A percentile compares a stretch with the other conserved stretches of the same genome.
Evolutionary conservation across 2,797 vertebrate species (phyloP).

Genomic region (Gambusia yucatana): DNA sequence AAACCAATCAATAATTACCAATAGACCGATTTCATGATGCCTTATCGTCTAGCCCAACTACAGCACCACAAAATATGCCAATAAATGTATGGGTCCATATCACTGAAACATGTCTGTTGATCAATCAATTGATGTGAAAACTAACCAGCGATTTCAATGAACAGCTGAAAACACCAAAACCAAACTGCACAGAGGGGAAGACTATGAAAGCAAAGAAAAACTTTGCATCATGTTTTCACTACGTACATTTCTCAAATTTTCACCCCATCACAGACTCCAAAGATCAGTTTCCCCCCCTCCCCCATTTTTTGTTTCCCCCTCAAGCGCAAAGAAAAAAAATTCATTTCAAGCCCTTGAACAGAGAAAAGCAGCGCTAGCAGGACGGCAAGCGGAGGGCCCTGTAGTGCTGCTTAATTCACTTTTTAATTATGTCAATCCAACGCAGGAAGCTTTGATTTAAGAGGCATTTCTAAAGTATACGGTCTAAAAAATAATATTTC

Average conservation of each 20-base stretch:
- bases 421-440: constrained; percentile 38
- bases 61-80: no score
- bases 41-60: no score
- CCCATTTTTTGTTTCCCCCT: not conserved
- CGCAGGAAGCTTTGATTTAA: constrained; percentile 23
- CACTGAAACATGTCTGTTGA: not conserved
- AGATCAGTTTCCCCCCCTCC: not conserved
- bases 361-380: not conserved
- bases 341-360: not conserved
- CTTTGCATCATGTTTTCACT: not conserved
- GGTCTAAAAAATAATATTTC: constrained; percentile 46
- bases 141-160: not conserved
- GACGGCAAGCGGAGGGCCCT: not conserved
- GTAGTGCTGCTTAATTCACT: constrained; percentile 4
- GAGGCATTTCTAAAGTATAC: constrained; percentile 35
- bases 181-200: not conserved
- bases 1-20: no score
- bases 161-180: not conserved
- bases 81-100: no score
- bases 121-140: not conserved
- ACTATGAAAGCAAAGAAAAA: not conserved
- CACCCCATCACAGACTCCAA: not conserved
- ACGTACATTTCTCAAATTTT: not conserved
- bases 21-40: no score
- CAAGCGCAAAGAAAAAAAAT: not conserved